Evolutionary conservation across 2,888 invertebrate genomes (phyloP), one percentile per base, ranked within the genome.

Genomic region (Nomada ruficornis): DNA sequence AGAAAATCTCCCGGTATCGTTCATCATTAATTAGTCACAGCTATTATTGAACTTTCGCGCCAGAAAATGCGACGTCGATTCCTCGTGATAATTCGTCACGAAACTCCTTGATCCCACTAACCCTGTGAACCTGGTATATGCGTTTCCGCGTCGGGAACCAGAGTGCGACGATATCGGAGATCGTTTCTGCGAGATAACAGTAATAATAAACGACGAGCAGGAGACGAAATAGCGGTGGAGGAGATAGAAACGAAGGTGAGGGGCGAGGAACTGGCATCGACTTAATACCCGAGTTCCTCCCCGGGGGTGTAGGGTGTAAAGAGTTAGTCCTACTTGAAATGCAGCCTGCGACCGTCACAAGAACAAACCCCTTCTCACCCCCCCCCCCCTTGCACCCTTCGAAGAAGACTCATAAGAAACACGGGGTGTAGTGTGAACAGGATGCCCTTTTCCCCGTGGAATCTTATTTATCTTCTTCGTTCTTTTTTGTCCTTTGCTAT

Each of bases 301-400:
- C 26, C 26, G 26, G 79, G 62, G 78, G 68, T 13, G 69, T 0
- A 2, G 2, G 26, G 26, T 26, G 74, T 72, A 76, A 82, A 76
- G 87, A 88, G 88, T 87, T 87, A 81, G 87, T 82, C 85, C 87
- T 89, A 87, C 54, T 90, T 90, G 90, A 90, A 88, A 90, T 90
- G 89, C 89, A 89, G 88, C 82, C 82, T 84, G 86, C 86, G 80
- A 81, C 64, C 79, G 77, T 84, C 79, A 78, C 83, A 77, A 26
- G 87, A 90, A 89, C 89, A 90, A 88, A 89, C 86, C 84, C 82
- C 83, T 67, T 54, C 71, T 67, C 62, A 29, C 63, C 67, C 78
- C 75, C 60, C 75, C 60, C 52, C 26, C 60, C 80, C 54, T 20
- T 52, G 23, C 42, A 23, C 55, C 13, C 50, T 44, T 47, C 36